Conservation (phyloP, 2,113 vertebrate genomes). For the Cebus imitator region DNA sequence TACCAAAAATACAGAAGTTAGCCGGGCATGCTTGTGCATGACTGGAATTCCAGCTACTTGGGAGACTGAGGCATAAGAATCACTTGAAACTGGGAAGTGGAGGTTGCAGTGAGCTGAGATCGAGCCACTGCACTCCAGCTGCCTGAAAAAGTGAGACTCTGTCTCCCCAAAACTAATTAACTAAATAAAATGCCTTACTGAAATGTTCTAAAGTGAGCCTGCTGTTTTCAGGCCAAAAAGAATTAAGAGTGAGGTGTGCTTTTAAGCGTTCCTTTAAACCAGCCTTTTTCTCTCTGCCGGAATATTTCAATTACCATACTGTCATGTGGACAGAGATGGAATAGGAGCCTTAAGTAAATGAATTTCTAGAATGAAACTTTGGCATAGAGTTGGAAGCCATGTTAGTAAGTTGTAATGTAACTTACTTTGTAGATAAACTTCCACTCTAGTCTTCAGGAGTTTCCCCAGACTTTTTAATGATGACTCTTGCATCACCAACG, state of each 20-base stretch:
- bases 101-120: no score
- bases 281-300: neutral
- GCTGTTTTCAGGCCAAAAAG: neutral
- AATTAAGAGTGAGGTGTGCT: neutral
- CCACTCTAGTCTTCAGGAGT: neutral
- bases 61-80: no score
- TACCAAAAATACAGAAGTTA: no score
- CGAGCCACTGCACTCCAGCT: no score
- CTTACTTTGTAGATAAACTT: neutral
- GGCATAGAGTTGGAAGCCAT: neutral
- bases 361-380: neutral
- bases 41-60: no score
- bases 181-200: neutral
- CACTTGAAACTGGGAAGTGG: no score
- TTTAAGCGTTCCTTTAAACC: neutral
- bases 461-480: neutral
- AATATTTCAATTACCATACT: neutral
- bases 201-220: neutral
- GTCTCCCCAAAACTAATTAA: no score
- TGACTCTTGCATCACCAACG: neutral
- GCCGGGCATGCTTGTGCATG: no score
- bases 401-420: neutral
- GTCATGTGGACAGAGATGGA: neutral
- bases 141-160: no score
- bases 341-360: neutral